phyloP scores from a whole-genome alignment of 2,888 invertebrate genomes.

The Lamproptera curius region DNA sequence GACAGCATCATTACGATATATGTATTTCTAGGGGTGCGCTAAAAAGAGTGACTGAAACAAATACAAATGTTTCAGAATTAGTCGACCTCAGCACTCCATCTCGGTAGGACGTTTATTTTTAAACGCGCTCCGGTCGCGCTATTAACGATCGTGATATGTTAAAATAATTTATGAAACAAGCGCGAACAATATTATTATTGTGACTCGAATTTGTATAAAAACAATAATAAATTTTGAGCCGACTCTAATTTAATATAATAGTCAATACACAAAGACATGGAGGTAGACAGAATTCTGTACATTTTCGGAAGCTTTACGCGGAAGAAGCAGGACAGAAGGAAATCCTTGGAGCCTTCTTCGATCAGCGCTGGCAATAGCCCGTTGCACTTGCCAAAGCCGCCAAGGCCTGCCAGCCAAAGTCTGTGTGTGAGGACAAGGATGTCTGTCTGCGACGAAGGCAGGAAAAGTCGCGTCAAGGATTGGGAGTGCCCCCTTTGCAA shows the following conservation, averaged over 20 bases:
- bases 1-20: not conserved
- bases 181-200: not conserved
- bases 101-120: slow-evolving; percentile 52
- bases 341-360: slow-evolving; percentile 64
- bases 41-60: slow-evolving; percentile 25
- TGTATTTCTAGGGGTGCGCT: slow-evolving; percentile 13
- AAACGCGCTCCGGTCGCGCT: slow-evolving; percentile 34
- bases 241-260: not conserved
- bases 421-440: slow-evolving; percentile 54
- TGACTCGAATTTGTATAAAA: not conserved
- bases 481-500: slow-evolving; percentile 80
- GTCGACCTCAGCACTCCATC: slow-evolving; percentile 38
- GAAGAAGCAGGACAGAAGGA: slow-evolving; percentile 75
- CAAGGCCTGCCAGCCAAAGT: slow-evolving; percentile 49
- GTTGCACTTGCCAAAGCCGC: slow-evolving; percentile 38
- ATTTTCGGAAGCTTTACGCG: slow-evolving; percentile 81
- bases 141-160: slow-evolving; percentile 6
- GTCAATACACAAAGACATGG: slow-evolving; percentile 62
- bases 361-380: slow-evolving; percentile 71
- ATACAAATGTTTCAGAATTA: slow-evolving; percentile 21
- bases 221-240: too few relatives aligned
- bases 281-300: slow-evolving; percentile 79
- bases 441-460: slow-evolving; percentile 50
- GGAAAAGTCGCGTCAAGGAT: slow-evolving; percentile 46
- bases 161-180: not conserved